These are phyloP conservation scores for Drosophila barbarae DNA, from an alignment of 2,888 invertebrate genomes.

Conservation along the genomic window DNA sequence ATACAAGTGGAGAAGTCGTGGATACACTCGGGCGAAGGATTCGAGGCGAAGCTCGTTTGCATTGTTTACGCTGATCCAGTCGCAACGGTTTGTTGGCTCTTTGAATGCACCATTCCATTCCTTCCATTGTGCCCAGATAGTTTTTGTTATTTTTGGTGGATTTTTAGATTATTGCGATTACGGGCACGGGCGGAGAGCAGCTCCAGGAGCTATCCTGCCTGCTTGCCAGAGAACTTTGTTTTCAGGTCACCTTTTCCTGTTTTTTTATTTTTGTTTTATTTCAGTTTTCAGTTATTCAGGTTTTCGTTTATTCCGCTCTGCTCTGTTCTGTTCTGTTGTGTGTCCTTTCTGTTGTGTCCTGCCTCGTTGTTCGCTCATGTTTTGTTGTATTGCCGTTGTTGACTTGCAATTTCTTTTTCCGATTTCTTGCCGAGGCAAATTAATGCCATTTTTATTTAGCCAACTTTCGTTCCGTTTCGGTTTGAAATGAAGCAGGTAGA, in stretches of 20 bases:
- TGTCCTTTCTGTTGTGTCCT: constrained; percentile 6
- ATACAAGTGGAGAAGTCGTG: constrained; percentile 85
- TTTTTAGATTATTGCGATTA: constrained; percentile 57
- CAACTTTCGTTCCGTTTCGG: constrained; percentile 35
- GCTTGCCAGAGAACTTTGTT: constrained; percentile 46
- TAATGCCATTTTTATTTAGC: constrained; percentile 51
- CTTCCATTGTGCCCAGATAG: constrained; percentile 41
- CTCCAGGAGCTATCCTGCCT: constrained; percentile 8
- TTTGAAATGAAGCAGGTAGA: constrained; percentile 26
- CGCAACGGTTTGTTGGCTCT: constrained; percentile 82
- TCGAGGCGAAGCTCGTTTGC: constrained; percentile 85
- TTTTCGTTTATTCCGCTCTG: constrained; percentile 21
- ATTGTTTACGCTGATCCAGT: constrained; percentile 86
- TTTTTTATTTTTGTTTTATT: constrained; percentile 13
- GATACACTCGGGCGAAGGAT: constrained; percentile 86
- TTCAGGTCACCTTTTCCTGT: constrained; percentile 55
- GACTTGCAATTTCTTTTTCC: constrained; percentile 33
- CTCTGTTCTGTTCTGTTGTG: constrained; percentile 1
- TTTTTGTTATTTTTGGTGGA: constrained; percentile 41
- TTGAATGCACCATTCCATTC: constrained; percentile 50
- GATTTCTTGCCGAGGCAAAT: constrained; percentile 37
- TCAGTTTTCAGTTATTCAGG: constrained; percentile 13
- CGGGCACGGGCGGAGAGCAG: constrained; percentile 18
- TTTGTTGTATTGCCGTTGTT: constrained; percentile 26
- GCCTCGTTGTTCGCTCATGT: constrained; percentile 13